phyloP scores from a whole-genome alignment of 2,113 vertebrate species.

The Anolis sagrei region DNA sequence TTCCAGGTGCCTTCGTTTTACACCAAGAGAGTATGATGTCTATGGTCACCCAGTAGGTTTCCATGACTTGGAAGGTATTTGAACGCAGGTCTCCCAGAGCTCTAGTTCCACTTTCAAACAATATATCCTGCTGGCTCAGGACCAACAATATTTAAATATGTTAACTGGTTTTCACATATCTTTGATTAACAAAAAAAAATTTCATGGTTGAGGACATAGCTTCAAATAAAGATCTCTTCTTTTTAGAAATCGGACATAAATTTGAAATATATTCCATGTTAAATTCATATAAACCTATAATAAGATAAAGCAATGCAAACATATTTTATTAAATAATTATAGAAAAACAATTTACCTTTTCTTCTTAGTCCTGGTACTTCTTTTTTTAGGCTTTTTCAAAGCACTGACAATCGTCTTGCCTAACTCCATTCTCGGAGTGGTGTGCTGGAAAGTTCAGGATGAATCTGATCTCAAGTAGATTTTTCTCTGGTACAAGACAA shows the following conservation, averaged over 20 bases:
- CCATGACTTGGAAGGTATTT: too few relatives aligned
- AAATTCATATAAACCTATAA: background rate
- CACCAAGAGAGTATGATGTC: too few relatives aligned
- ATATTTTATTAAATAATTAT: background rate
- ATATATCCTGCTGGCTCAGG: too few relatives aligned
- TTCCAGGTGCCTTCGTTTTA: too few relatives aligned
- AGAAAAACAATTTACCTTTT: conserved; percentile 18
- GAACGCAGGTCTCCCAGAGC: too few relatives aligned
- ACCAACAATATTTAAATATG: background rate
- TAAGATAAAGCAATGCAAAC: background rate
- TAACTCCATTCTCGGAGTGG: conserved; percentile 13
- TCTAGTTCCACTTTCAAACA: too few relatives aligned
- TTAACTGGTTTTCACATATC: background rate
- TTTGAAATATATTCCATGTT: background rate
- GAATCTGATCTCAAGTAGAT: background rate
- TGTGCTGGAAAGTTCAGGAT: background rate
- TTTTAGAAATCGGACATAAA: background rate
- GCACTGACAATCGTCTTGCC: background rate
- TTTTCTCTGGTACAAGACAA: background rate
- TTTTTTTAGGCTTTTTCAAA: conserved; percentile 15
- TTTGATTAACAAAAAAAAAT: background rate
- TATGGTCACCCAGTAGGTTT: too few relatives aligned
- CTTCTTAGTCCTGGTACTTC: background rate
- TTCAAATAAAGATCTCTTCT: too few relatives aligned
- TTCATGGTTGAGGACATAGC: background rate